phyloP scores from a whole-genome alignment of 2,113 vertebrate species.

The Epinephelus moara region DNA sequence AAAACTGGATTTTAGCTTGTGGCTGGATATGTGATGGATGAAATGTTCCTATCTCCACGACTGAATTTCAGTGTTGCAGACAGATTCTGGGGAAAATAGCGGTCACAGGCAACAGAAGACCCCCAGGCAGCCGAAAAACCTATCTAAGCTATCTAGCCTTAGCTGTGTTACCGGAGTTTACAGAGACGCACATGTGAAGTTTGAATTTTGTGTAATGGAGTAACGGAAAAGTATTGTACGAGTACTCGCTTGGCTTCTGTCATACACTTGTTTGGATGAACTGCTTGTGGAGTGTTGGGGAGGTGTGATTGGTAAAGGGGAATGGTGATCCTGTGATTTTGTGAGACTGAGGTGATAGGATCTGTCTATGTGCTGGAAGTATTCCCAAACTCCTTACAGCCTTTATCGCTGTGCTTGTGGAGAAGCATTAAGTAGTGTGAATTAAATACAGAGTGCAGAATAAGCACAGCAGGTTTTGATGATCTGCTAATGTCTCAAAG shows the following conservation, averaged over 20 bases:
- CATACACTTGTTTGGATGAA: neutral
- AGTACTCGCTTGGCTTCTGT: neutral
- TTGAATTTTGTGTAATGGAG: too few relatives aligned
- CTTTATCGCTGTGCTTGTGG: neutral
- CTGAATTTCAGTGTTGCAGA: too few relatives aligned
- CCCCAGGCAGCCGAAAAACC: too few relatives aligned
- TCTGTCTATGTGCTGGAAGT: neutral
- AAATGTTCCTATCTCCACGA: too few relatives aligned
- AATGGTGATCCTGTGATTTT: neutral
- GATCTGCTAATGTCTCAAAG: neutral
- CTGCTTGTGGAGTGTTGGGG: neutral
- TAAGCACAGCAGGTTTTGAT: neutral
- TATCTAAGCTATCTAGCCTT: too few relatives aligned
- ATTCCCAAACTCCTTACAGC: neutral
- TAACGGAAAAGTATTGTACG: too few relatives aligned
- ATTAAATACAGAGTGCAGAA: neutral
- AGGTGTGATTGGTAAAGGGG: neutral
- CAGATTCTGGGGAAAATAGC: too few relatives aligned
- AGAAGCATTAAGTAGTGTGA: neutral
- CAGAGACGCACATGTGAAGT: too few relatives aligned
- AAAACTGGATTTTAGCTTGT: too few relatives aligned
- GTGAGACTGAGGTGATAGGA: neutral
- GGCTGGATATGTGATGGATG: too few relatives aligned
- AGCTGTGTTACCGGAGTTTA: too few relatives aligned
- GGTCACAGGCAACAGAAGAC: too few relatives aligned